Percentiles rank a stretch among this genome's conserved stretches.
Conservation (phyloP, 1,140 invertebrate species). For the Zaprionus vittiger region DNA sequence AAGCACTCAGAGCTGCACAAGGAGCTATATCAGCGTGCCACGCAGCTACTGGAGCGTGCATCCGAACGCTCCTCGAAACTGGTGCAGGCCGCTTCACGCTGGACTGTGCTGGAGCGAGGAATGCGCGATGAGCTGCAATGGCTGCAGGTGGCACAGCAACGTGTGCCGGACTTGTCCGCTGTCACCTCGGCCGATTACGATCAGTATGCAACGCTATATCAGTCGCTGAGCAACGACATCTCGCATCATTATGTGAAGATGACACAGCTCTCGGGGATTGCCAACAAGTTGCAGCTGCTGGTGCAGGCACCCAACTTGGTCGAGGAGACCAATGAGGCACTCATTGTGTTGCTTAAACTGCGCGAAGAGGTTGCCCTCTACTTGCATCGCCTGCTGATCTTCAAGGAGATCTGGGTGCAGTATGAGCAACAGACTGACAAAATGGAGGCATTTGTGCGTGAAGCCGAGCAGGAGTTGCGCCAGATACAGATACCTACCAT, state of each 20-base stretch:
- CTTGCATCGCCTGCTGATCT: constrained; percentile 88
- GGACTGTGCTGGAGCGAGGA: constrained; percentile 92
- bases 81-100: constrained; percentile 92
- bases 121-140: constrained; percentile 92
- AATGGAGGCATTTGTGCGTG: constrained; percentile 90
- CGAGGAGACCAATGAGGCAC: constrained; percentile 88
- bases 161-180: constrained; percentile 90
- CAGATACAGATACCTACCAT: constrained; percentile 85
- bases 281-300: constrained; percentile 89
- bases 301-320: constrained; percentile 90
- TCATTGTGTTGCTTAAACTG: constrained; percentile 89
- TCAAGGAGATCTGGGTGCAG: constrained; percentile 90
- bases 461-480: constrained; percentile 88
- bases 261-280: constrained; percentile 89
- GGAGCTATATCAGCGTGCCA: constrained; percentile 90
- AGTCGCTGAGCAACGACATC: constrained; percentile 91
- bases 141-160: constrained; percentile 91
- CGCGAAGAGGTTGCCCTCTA: constrained; percentile 90
- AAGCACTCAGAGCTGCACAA: constrained; percentile 91
- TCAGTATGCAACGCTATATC: constrained; percentile 93
- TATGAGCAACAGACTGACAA: constrained; percentile 90
- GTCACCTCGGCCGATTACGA: constrained; percentile 92
- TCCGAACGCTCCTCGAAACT: constrained; percentile 91
- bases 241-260: constrained; percentile 91
- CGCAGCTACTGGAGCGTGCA: constrained; percentile 90